A percentile compares a stretch with the other conserved stretches of the same genome.
phyloP scores from a whole-genome alignment of 1,140 invertebrate genomes.

The Drosophila rufa region DNA sequence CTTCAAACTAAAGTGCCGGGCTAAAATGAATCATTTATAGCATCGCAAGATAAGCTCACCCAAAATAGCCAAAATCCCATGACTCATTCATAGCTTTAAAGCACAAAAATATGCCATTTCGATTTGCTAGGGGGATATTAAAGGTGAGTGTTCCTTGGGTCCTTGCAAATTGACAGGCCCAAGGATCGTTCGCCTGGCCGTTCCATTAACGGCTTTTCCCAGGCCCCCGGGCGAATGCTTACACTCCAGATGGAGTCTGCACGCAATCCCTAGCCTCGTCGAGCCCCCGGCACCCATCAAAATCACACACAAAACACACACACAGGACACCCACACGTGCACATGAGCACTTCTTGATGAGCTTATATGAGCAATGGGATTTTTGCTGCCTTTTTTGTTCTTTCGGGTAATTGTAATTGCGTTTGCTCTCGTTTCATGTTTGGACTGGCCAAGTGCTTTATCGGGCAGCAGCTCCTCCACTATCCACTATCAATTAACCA shows the following conservation, averaged over 20 bases:
- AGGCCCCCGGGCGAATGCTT: conserved; percentile 34
- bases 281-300: conserved; percentile 10
- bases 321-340: conserved; percentile 16
- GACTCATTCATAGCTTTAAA: conserved; percentile 31
- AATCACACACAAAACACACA: conserved; percentile 20
- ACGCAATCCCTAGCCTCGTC: conserved; percentile 25
- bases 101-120: conserved; percentile 3
- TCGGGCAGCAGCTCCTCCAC: conserved; percentile 15
- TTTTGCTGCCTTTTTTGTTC: conserved; percentile 53
- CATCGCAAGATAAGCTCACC: conserved; percentile 31
- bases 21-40: conserved; percentile 42
- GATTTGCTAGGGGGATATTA: background rate
- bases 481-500: conserved; percentile 42
- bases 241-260: conserved; percentile 46
- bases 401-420: conserved; percentile 71
- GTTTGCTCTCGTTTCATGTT: conserved; percentile 46
- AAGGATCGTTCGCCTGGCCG: conserved; percentile 22
- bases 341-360: conserved; percentile 56
- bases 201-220: conserved; percentile 44
- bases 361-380: conserved; percentile 61
- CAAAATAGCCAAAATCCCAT: conserved; percentile 24
- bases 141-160: conserved; percentile 22
- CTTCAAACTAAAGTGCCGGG: conserved; percentile 1
- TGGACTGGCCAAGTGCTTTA: conserved; percentile 38
- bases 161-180: conserved; percentile 28